Conservation (phyloP, 2,797 vertebrate genomes). For the Gobionotothen gibberifrons region DNA sequence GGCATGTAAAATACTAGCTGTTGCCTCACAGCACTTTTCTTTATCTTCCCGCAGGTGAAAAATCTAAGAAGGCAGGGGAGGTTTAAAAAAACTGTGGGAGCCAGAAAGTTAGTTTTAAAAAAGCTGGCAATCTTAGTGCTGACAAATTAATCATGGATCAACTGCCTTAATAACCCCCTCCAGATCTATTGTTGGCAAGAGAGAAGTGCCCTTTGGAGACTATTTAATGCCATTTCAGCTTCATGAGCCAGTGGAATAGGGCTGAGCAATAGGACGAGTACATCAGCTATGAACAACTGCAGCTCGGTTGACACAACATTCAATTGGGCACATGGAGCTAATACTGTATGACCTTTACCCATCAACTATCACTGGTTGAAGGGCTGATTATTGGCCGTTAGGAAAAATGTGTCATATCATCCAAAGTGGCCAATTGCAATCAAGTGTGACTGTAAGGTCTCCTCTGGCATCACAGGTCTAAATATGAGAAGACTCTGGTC, state of each 20-base stretch:
- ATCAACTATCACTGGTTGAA: slow-evolving; percentile 10
- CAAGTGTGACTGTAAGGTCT: slow-evolving; percentile 7
- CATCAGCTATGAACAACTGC: slow-evolving; percentile 11
- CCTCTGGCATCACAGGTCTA: neutral
- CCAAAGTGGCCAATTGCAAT: slow-evolving; percentile 1
- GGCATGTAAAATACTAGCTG: neutral
- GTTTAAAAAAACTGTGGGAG: slow-evolving; percentile 18
- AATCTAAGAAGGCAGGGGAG: slow-evolving; percentile 9
- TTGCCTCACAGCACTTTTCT: neutral
- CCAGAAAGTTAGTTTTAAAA: slow-evolving; percentile 16
- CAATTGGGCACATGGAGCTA: slow-evolving; percentile 18
- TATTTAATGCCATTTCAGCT: slow-evolving; percentile 44
- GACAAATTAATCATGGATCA: slow-evolving; percentile 54
- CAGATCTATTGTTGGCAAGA: slow-evolving; percentile 55
- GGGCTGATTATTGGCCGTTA: slow-evolving; percentile 2
- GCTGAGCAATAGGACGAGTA: slow-evolving; percentile 12
- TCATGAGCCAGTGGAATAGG: slow-evolving; percentile 38
- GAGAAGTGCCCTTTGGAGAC: slow-evolving; percentile 47
- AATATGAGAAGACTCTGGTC: neutral
- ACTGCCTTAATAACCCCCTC: slow-evolving; percentile 44
- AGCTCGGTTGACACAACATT: neutral
- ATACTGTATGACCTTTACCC: neutral
- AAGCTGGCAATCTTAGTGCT: slow-evolving; percentile 34
- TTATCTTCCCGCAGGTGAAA: slow-evolving; percentile 18
- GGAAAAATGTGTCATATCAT: neutral